phyloP scores from a whole-genome alignment of 2,113 vertebrate genomes.

The Ictidomys tridecemlineatus region DNA sequence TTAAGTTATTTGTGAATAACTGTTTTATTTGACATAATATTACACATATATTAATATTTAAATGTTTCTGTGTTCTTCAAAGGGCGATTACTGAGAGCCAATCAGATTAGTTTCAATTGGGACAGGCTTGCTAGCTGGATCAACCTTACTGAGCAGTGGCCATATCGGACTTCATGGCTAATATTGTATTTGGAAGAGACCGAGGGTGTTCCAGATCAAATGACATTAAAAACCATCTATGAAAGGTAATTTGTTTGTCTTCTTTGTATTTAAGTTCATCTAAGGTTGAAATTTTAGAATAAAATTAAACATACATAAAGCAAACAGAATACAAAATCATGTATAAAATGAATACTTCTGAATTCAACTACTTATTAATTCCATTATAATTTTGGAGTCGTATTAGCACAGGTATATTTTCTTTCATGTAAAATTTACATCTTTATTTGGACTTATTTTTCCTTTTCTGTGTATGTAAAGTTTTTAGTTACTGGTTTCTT shows the following conservation, averaged over 20 bases:
- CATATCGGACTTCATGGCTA: conserved; percentile 98
- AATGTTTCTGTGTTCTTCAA: conserved; percentile 53
- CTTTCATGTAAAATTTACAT: not conserved
- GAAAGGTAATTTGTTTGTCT: conserved; percentile 90
- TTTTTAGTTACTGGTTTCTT: conserved; percentile 40
- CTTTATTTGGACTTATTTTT: not conserved
- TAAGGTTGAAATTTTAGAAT: not conserved
- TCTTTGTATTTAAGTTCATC: not conserved
- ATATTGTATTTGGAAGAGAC: conserved; percentile 97
- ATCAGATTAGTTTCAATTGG: conserved; percentile 98
- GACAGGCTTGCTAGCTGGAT: conserved; percentile 99
- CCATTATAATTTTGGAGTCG: not conserved
- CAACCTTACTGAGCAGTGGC: conserved; percentile 99
- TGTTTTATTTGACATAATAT: not conserved
- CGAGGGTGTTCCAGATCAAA: conserved; percentile 94
- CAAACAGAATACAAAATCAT: not conserved
- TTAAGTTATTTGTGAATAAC: not conserved
- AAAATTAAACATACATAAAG: not conserved
- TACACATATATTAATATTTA: not conserved
- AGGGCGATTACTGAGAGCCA: conserved; percentile 96
- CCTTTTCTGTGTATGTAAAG: not conserved
- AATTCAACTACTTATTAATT: not conserved
- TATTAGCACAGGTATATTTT: not conserved
- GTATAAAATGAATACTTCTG: not conserved
- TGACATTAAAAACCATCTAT: conserved; percentile 95